phyloP scores from a whole-genome alignment of 2,113 vertebrate species.

The Rhizomys pruinosus region DNA sequence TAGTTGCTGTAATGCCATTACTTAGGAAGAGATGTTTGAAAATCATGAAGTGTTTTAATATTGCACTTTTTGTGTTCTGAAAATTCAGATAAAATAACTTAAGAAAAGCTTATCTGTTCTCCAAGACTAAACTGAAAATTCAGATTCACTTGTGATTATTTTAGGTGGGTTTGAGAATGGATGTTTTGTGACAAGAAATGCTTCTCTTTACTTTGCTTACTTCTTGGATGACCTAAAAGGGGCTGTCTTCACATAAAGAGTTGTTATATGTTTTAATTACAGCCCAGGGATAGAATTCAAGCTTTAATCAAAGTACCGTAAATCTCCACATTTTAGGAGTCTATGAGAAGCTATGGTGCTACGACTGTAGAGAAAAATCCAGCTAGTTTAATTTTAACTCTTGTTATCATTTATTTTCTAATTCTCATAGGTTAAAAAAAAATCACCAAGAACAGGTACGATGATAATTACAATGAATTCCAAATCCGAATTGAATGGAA shows the following conservation, averaged over 20 bases:
- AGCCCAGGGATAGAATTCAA: background rate
- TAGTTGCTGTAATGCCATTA: background rate
- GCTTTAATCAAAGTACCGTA: background rate
- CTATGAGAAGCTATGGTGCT: slow-evolving; percentile 5
- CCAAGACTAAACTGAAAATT: slow-evolving; percentile 46
- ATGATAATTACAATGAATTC: slow-evolving; percentile 46
- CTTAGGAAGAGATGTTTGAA: slow-evolving; percentile 38
- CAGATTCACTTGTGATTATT: slow-evolving; percentile 29
- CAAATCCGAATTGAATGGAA: slow-evolving; percentile 43
- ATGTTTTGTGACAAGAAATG: background rate
- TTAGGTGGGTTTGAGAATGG: slow-evolving; percentile 34
- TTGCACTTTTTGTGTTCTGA: slow-evolving; percentile 16
- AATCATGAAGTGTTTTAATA: slow-evolving; percentile 19
- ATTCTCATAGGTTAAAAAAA: slow-evolving; percentile 60
- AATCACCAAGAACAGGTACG: background rate
- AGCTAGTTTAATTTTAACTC: slow-evolving; percentile 35
- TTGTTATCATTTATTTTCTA: slow-evolving; percentile 14
- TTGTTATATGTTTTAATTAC: background rate
- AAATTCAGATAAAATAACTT: slow-evolving; percentile 39
- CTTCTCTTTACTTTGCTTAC: slow-evolving; percentile 50
- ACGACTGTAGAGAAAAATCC: background rate
- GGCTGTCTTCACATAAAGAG: background rate
- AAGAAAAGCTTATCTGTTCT: slow-evolving; percentile 23
- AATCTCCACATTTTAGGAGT: background rate
- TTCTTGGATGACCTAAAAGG: background rate